A percentile compares a stretch with the other conserved stretches of the same genome.
phyloP scores from a whole-genome alignment of 2,888 invertebrate genomes.

The Dioctria rufipes region DNA sequence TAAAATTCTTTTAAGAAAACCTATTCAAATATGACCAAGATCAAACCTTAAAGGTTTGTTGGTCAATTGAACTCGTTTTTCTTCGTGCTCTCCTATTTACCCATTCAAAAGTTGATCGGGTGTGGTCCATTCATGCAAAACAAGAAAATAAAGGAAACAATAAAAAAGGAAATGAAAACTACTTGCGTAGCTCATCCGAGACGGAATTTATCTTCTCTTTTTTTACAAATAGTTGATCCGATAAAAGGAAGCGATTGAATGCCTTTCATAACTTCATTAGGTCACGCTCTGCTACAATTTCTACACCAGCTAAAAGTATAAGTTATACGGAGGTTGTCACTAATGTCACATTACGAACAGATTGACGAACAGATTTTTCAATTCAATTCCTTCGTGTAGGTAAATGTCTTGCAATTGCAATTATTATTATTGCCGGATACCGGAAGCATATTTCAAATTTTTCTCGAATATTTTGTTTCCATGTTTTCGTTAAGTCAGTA shows the following conservation, averaged over 20 bases:
- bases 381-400: neutral
- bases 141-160: neutral
- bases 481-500: no score
- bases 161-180: neutral
- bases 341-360: no score
- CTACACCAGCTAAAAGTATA: neutral
- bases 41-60: neutral
- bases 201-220: neutral
- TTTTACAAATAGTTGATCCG: neutral
- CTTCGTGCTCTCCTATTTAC: neutral
- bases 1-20: no score
- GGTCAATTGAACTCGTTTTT: constrained; percentile 1
- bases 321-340: neutral
- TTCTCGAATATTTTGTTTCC: no score
- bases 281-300: neutral
- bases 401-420: neutral
- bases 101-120: neutral
- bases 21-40: no score
- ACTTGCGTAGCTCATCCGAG: neutral
- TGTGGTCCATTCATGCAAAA: constrained; percentile 2
- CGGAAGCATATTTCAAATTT: no score
- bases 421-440: neutral
- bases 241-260: constrained; percentile 8
- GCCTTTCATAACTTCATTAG: constrained; percentile 5
- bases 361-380: neutral